Conservation (phyloP, 1,140 invertebrate species). For the Carcinoscorpius rotundicauda region DNA sequence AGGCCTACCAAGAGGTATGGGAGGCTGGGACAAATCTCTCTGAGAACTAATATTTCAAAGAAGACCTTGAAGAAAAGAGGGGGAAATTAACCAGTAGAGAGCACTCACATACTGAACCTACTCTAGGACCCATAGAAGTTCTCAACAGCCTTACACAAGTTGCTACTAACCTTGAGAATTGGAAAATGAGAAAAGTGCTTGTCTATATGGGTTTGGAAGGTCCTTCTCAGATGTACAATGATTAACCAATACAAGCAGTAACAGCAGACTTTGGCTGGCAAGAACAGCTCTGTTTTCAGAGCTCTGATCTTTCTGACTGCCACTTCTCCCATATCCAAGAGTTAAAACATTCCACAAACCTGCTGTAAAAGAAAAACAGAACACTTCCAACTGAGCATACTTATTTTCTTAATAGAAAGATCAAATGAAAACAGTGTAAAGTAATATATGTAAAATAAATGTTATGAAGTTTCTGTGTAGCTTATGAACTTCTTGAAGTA, state of each 20-base stretch:
- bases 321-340: conserved; percentile 42
- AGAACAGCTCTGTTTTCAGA: conserved; percentile 48
- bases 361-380: conserved; percentile 37
- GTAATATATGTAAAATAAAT: neutral
- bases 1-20: too few relatives aligned
- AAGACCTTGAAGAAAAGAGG: too few relatives aligned
- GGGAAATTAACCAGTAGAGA: too few relatives aligned
- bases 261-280: conserved; percentile 74
- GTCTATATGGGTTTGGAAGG: conserved; percentile 56
- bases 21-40: too few relatives aligned
- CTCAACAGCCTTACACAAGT: too few relatives aligned
- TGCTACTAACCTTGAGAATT: conserved; percentile 40
- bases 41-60: too few relatives aligned
- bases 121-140: too few relatives aligned
- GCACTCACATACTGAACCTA: too few relatives aligned
- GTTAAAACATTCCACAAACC: conserved; percentile 68
- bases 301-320: conserved; percentile 28
- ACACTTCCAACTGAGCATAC: too few relatives aligned
- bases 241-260: conserved; percentile 78
- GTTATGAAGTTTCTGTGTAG: neutral
- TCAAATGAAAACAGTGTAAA: neutral
- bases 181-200: conserved; percentile 66
- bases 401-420: too few relatives aligned
- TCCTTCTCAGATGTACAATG: conserved; percentile 54
- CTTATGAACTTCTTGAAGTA: neutral